These are phyloP conservation scores for Boulengeromyrus knoepffleri DNA, from an alignment of 2,113 vertebrate species.

Conservation along the genomic window DNA sequence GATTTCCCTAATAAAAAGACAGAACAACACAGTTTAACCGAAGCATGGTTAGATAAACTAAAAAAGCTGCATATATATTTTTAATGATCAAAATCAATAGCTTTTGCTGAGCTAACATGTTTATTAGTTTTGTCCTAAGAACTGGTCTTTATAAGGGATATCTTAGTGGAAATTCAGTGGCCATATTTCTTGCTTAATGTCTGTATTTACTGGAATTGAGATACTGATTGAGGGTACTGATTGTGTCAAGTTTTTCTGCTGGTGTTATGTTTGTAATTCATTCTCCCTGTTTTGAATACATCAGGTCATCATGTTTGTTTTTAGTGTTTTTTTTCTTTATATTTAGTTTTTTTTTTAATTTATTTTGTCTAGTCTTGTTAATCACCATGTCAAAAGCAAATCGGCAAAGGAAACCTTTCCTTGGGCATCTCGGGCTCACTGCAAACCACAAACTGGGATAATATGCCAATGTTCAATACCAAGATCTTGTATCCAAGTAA, in stretches of 20 bases:
- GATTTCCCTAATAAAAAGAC: not conserved
- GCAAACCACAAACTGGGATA: conserved; percentile 74
- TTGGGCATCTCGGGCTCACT: conserved; percentile 79
- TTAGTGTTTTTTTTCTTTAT: conserved; percentile 12
- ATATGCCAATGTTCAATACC: conserved; percentile 76
- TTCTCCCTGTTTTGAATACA: not conserved
- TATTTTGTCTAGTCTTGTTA: conserved; percentile 61
- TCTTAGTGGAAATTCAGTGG: too few relatives aligned
- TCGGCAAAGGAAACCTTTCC: conserved; percentile 73
- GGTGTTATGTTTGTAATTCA: not conserved
- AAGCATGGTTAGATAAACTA: not conserved
- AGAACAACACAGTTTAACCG: not conserved
- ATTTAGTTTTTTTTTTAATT: conserved; percentile 20
- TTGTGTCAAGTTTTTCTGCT: not conserved
- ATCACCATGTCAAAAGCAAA: conserved; percentile 81
- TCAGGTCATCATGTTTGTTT: not conserved
- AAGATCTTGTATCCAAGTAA: conserved; percentile 86
- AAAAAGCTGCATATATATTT: too few relatives aligned
- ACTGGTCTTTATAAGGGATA: not conserved
- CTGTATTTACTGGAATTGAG: not conserved
- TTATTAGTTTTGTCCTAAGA: not conserved
- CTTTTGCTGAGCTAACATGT: not conserved
- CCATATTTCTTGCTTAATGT: too few relatives aligned
- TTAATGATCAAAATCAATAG: not conserved
- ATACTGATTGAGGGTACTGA: not conserved